Evolutionary conservation across 2,113 vertebrate genomes (phyloP).

Genomic region (Semicossyphus pulcher): DNA sequence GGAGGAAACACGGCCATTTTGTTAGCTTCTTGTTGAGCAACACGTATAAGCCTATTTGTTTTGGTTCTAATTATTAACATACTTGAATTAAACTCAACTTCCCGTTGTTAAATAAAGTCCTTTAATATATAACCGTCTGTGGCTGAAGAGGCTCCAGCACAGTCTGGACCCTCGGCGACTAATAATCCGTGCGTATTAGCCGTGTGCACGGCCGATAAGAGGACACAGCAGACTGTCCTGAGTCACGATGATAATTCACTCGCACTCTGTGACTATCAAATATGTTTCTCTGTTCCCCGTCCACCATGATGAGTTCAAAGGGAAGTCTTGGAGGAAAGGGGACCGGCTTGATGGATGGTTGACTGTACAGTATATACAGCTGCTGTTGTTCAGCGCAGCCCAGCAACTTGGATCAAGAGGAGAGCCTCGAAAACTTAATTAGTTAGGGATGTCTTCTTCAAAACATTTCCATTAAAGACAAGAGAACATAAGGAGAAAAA

Average conservation of each 20-base stretch:
- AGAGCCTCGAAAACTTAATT: constrained; percentile 63
- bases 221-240: constrained; percentile 22
- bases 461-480: constrained; percentile 60
- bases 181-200: constrained; percentile 53
- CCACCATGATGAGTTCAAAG: constrained; percentile 56
- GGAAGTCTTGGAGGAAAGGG: constrained; percentile 20
- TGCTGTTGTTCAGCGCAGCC: constrained; percentile 57
- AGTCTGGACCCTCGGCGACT: constrained; percentile 36
- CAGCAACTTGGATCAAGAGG: constrained; percentile 53
- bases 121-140: constrained; percentile 28
- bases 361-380: constrained; percentile 63
- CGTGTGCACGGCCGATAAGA: constrained; percentile 48
- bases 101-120: constrained; percentile 23
- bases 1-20: not conserved
- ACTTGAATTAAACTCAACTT: not conserved
- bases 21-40: not conserved
- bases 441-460: constrained; percentile 66
- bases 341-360: constrained; percentile 65
- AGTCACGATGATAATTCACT: constrained; percentile 37
- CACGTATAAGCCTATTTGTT: not conserved
- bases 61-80: not conserved
- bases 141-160: constrained; percentile 30
- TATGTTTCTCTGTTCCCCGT: constrained; percentile 53
- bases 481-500: constrained; percentile 28
- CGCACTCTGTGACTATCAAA: constrained; percentile 41